Percentiles rank a stretch among this genome's conserved stretches.
These are phyloP conservation scores for Uropsilus gracilis DNA, from an alignment of 2,113 vertebrate species.

Conservation along the genomic window DNA sequence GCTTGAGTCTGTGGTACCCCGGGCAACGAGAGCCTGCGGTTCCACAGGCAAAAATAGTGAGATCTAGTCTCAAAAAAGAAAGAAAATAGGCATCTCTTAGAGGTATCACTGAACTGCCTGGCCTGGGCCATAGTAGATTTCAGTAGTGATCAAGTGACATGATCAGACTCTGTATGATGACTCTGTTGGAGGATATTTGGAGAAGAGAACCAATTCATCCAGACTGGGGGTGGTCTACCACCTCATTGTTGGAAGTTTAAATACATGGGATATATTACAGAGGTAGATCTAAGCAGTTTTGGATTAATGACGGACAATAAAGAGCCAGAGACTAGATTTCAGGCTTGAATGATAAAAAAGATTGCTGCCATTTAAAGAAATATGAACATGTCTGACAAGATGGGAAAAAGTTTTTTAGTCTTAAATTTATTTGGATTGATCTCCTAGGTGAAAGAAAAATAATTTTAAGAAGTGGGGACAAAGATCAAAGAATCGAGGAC, in stretches of 20 bases:
- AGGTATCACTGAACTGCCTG: not conserved
- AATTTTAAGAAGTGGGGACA: not conserved
- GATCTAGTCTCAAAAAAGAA: too few relatives aligned
- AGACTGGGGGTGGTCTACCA: not conserved
- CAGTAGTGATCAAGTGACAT: not conserved
- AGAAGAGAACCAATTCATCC: not conserved
- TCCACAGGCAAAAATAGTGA: too few relatives aligned
- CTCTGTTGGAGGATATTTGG: not conserved
- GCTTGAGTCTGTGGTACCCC: too few relatives aligned
- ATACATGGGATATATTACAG: not conserved
- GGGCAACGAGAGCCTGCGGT: too few relatives aligned
- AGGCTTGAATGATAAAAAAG: not conserved
- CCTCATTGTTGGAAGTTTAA: not conserved
- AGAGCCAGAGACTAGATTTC: conserved; percentile 18
- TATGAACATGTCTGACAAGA: not conserved
- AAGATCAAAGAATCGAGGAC: not conserved
- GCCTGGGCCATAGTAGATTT: not conserved
- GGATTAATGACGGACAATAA: conserved; percentile 18
- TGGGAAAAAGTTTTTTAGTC: not conserved
- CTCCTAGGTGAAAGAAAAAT: not conserved
- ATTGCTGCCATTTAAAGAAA: not conserved
- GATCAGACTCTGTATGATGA: not conserved
- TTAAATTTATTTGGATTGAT: conserved; percentile 32
- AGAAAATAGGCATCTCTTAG: not conserved
- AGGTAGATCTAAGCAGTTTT: not conserved